Percentiles rank a stretch among this genome's conserved stretches.
These are phyloP conservation scores for Castor canadensis DNA, from an alignment of 2,113 vertebrate species.

Conservation along the genomic window DNA sequence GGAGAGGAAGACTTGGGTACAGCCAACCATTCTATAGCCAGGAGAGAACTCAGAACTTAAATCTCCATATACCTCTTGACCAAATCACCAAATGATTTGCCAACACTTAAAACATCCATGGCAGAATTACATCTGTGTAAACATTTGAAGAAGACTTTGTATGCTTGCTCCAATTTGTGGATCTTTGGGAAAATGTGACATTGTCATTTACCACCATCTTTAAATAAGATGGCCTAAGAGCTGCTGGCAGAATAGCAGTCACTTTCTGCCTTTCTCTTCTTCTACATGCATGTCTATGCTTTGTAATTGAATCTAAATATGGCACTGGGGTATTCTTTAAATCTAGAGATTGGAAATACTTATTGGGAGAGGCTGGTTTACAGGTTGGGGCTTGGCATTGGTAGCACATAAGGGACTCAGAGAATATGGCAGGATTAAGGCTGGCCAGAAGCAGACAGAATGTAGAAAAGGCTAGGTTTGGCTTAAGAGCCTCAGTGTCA, in stretches of 20 bases:
- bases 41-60: neutral
- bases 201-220: neutral
- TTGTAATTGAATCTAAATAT: constrained; percentile 62
- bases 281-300: neutral
- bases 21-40: neutral
- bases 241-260: neutral
- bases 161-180: neutral
- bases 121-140: neutral
- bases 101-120: neutral
- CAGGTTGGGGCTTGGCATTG: constrained; percentile 56
- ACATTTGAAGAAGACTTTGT: neutral
- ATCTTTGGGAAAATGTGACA: neutral
- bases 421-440: neutral
- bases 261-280: neutral
- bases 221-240: neutral
- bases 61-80: neutral
- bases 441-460: constrained; percentile 30
- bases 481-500: constrained; percentile 28
- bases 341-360: constrained; percentile 37
- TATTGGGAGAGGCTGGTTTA: constrained; percentile 55
- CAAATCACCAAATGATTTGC: neutral
- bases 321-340: constrained; percentile 57
- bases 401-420: neutral
- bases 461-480: constrained; percentile 14
- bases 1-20: neutral